phyloP scores from a whole-genome alignment of 2,113 vertebrate genomes.

The Arothron firmamentum region DNA sequence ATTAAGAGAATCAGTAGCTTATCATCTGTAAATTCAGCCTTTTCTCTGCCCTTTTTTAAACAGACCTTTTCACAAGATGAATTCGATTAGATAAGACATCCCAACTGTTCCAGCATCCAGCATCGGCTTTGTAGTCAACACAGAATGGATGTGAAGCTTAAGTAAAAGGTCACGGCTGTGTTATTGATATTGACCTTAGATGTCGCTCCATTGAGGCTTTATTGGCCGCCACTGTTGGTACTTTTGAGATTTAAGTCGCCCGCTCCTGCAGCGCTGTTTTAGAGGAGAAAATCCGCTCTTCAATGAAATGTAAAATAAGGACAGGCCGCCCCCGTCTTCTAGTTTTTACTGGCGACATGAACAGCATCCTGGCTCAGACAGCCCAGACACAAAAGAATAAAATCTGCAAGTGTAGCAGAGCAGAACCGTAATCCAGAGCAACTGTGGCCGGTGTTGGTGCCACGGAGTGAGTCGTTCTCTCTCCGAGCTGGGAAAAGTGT shows the following conservation, averaged over 20 bases:
- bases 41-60: too few relatives aligned
- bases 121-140: conserved; percentile 2
- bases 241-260: conserved; percentile 11
- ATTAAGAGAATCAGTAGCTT: too few relatives aligned
- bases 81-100: neutral
- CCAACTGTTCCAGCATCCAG: neutral
- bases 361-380: conserved; percentile 7
- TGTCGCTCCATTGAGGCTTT: conserved; percentile 6
- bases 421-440: neutral
- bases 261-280: neutral
- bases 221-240: neutral
- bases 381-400: conserved; percentile 13
- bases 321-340: conserved; percentile 9
- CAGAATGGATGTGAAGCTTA: neutral
- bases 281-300: conserved; percentile 5
- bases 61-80: neutral
- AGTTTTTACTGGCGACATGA: conserved; percentile 31
- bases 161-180: conserved; percentile 17
- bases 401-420: conserved; percentile 11
- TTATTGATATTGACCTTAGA: conserved; percentile 19
- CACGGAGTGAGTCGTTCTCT: conserved; percentile 1
- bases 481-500: conserved; percentile 11
- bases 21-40: too few relatives aligned
- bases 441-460: neutral
- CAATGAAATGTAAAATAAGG: conserved; percentile 12